Evolutionary conservation across 1,140 invertebrate species (phyloP), one percentile per base, ranked within the genome.

Genomic region (Cyclina sinensis): DNA sequence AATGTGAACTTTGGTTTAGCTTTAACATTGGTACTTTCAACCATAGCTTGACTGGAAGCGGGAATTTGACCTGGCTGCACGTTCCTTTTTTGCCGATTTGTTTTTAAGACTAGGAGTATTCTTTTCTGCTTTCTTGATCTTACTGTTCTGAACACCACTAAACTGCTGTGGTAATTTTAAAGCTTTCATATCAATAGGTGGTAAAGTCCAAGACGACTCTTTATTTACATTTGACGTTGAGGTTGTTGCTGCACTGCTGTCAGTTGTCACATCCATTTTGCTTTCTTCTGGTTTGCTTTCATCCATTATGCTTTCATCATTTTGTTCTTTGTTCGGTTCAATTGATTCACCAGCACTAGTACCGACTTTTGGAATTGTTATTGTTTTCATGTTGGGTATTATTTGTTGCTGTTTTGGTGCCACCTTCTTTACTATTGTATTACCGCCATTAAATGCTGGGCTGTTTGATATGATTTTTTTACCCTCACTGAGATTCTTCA

Each of bases 111-210:
- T 51, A 78, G 74, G 32, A 24, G 32, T 5, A 54, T 35, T 51
- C 35, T 54, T n/a, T 35, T 83, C 81, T 9, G 21, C 1, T 70
- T 68, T 83, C 62, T 83, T 83, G 12, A 18, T 83, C 0, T 43
- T 62, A 65, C 35, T 83, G 5, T 30, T 70, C 21, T 21, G 74
- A 57, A 78, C 74, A 78, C 46, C 39, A 48, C 59, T 46, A 16
- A 79, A 32, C 43, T 87, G 76, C 37, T 80, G 74, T 48, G 85
- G 85, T 48, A 87, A 80, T 46, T 87, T 78, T 27, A 87, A 70
- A 21, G 85, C 85, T 54, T 87, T 87, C 21, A 87, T 70, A 27
- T 87, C 85, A 46, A 87, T 87, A 7, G 85, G 85, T 30, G 74
- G 74, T 59, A 87, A 48, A 54, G 80, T 87, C 85, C 85, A 87